Evolutionary conservation across 1,140 invertebrate genomes (phyloP), one percentile per base, ranked within the genome.

Genomic region (Papilio glaucus): DNA sequence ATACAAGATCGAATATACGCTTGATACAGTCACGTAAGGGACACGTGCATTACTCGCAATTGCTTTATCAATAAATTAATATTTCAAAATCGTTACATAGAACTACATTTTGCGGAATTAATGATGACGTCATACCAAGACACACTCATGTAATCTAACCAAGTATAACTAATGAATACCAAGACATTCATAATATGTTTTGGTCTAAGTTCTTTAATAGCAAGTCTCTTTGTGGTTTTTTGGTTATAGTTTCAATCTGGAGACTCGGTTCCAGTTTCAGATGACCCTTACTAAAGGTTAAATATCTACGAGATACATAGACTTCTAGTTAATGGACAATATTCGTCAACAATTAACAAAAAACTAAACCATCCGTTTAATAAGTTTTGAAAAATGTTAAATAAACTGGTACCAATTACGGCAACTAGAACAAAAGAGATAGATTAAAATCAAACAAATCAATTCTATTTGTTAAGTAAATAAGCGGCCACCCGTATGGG

Each of bases 371-470:
- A 6, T 33, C 29, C 29, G 6, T 6, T 33, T 69, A 21, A 33
- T 13, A n/a, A 33, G 18, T 60, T 41, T 68, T 39, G 57, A 61
- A 41, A 67, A 68, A 63, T 38, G 29, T 38, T 18, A 49, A 41
- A 73, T 26, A 63, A 42, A 68, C 63, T 24, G 33, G 37, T 42
- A 26, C 57, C 62, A 63, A 45, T 62, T 45, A 33, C 12, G 12
- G 60, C 41, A 80, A 81, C 69, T 76, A 76, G 78, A 75, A 67
- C 75, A 79, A 71, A 72, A 49, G 67, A 33, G 6, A 65, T 69
- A 85, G 83, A 86, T 87, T 83, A 85, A 82, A 83, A 89, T 87
- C 84, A 85, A 88, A 89, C 88, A 89, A 92, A 92, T 91, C 89
- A 87, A 89, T 89, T 88, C 84, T 83, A 84, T 89, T 87, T 85